Conservation (phyloP, 92 coral and sea anemone genomes). For the Zoanthus gigantus region DNA sequence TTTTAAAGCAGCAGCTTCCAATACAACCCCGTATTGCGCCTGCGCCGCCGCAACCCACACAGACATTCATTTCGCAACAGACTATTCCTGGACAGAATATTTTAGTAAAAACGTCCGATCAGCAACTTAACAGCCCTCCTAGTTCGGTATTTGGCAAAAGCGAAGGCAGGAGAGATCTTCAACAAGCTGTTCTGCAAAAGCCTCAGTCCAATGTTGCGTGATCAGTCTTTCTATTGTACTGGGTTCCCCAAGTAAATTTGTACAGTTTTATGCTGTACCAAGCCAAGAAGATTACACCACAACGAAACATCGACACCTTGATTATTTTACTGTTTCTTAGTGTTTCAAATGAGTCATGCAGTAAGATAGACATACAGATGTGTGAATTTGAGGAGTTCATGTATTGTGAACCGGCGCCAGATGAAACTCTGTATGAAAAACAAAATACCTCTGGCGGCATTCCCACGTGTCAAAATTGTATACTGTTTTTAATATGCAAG, state of each 20-base stretch:
- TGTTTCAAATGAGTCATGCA: too few relatives aligned
- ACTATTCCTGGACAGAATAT: constrained; percentile 71
- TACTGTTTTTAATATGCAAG: not conserved
- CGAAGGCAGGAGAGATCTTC: constrained; percentile 79
- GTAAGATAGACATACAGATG: too few relatives aligned
- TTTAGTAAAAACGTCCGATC: constrained; percentile 78
- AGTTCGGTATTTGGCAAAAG: constrained; percentile 77
- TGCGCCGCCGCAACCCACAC: constrained; percentile 89
- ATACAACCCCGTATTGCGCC: constrained; percentile 98
- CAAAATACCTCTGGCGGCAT: too few relatives aligned
- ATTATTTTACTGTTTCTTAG: not conserved
- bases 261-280: not conserved
- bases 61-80: constrained; percentile 83
- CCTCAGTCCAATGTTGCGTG: constrained; percentile 95
- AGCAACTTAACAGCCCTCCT: constrained; percentile 84
- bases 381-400: too few relatives aligned
- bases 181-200: constrained; percentile 80
- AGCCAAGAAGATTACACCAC: not conserved
- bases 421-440: too few relatives aligned
- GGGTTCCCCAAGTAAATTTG: not conserved
- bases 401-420: too few relatives aligned
- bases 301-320: not conserved
- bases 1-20: constrained; percentile 84
- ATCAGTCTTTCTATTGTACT: not conserved
- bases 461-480: not conserved